Evolutionary conservation across 2,888 invertebrate species (phyloP), one percentile per base, ranked within the genome.

Genomic region (Julus scanicus): DNA sequence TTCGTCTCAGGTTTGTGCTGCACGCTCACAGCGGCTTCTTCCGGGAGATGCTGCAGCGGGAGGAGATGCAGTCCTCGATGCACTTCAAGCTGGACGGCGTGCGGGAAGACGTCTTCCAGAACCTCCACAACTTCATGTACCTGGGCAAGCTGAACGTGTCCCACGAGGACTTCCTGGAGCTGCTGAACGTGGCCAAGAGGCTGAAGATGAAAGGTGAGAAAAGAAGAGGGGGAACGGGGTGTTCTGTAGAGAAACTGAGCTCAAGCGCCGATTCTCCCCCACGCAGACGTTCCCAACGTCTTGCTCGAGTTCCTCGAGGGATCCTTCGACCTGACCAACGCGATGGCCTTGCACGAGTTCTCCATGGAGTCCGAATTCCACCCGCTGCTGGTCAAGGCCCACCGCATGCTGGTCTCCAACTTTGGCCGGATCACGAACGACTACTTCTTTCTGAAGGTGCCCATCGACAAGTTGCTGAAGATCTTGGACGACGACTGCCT

Each of bases 51-150:
- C n/a, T 71, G 11, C 20, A 71, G 71, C n/a, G 29, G 6, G 71
- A n/a, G 11, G n/a, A n/a, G 29, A n/a, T 71, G 71, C 71, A 71
- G 71, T 71, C 71, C 6, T 71, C 29, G 13, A 29, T 71, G n/a
- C 71, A 71, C n/a, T n/a, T 71, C 17, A 29, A 39, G 40, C 11
- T 39, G n/a, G n/a, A 40, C 86, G n/a, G 29, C 40, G n/a, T 86
- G 20, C 17, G 29, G 37, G 40, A 20, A 2, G 29, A 84, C 29
- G 29, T 29, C 37, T 87, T 87, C 37, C n/a, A 86, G n/a, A 53
- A 37, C 20, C 17, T 87, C 4, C 63, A 87, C 87, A 48, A 87
- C 17, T 87, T 57, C 29, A 87, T 87, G 87, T 87, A 87, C 37
- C 15, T 29, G 13, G 87, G 63, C 17, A 37, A 63, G 63, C n/a